Conservation (phyloP, 1,140 invertebrate genomes). For the Gonatopus flavifemur region DNA sequence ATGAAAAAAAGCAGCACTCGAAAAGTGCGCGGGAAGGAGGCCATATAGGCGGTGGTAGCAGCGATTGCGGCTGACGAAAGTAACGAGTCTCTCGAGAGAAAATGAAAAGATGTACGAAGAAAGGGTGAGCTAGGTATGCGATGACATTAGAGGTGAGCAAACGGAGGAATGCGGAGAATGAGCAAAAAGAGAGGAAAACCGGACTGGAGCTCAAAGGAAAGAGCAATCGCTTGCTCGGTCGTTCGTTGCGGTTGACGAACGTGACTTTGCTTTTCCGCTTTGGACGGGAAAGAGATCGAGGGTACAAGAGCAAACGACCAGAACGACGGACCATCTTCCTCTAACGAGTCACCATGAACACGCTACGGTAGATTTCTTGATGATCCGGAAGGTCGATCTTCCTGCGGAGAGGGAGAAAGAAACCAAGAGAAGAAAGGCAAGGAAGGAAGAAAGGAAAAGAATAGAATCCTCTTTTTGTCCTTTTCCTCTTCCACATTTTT, state of each 20-base stretch:
- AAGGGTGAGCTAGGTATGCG: conserved; percentile 9
- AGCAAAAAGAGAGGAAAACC: conserved; percentile 22
- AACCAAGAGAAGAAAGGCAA: background rate
- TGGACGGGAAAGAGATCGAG: conserved; percentile 2
- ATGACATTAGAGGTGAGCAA: background rate
- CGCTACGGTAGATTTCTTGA: conserved; percentile 12
- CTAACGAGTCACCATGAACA: conserved; percentile 24
- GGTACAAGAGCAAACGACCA: conserved; percentile 24
- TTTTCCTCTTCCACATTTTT: background rate
- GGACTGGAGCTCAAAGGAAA: conserved; percentile 34
- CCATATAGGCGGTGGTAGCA: too few species aligned
- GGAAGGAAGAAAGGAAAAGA: background rate
- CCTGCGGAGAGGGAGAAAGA: background rate
- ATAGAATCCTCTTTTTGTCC: background rate
- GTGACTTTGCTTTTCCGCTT: conserved; percentile 35
- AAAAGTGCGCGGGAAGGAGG: too few species aligned
- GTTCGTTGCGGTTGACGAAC: conserved; percentile 34
- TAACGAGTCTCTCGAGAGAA: conserved; percentile 23
- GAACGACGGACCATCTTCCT: conserved; percentile 23
- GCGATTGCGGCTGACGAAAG: conserved; percentile 6
- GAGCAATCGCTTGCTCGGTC: conserved; percentile 27
- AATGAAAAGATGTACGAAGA: conserved; percentile 10
- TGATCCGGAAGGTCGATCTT: conserved; percentile 19
- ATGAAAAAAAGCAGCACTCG: too few species aligned
- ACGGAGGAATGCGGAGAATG: background rate